Evolutionary conservation across 2,113 vertebrate genomes (phyloP).

Genomic region (Progne subis): DNA sequence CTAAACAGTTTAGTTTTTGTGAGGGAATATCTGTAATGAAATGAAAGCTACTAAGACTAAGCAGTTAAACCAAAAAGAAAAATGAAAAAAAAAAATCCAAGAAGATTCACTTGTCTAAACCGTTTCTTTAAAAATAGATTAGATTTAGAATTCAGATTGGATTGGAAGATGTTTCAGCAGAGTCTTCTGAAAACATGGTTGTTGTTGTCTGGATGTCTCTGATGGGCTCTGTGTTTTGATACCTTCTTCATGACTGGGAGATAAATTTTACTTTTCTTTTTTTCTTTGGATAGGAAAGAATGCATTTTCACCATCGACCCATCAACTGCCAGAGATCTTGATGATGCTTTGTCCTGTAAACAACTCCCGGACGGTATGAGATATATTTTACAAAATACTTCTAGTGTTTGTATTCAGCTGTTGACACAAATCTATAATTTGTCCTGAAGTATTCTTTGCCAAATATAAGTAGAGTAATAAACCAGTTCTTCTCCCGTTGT

Average conservation of each 20-base stretch:
- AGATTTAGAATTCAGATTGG: neutral
- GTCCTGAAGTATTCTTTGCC: neutral
- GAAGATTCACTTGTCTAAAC: neutral
- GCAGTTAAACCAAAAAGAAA: neutral
- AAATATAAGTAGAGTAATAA: constrained; percentile 12
- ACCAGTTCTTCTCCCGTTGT: neutral
- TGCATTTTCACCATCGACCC: constrained; percentile 90
- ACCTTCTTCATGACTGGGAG: neutral
- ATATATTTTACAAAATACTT: constrained; percentile 8
- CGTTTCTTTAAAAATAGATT: neutral
- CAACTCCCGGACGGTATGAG: constrained; percentile 84
- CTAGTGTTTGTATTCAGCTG: constrained; percentile 8
- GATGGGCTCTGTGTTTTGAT: neutral
- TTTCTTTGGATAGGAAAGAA: constrained; percentile 82
- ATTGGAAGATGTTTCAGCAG: neutral
- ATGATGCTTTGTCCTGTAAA: constrained; percentile 87
- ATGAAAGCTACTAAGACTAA: neutral
- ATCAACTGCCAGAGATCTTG: constrained; percentile 85
- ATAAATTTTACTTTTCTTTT: constrained; percentile 68
- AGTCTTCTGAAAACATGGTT: neutral
- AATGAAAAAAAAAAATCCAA: neutral
- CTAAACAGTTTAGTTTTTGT: constrained; percentile 18
- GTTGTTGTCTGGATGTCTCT: neutral
- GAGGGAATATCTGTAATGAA: neutral
- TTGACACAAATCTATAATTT: neutral